Evolutionary conservation across 2,888 invertebrate genomes (phyloP), one percentile per base, ranked within the genome.

Genomic region (Sipunculus nudus): DNA sequence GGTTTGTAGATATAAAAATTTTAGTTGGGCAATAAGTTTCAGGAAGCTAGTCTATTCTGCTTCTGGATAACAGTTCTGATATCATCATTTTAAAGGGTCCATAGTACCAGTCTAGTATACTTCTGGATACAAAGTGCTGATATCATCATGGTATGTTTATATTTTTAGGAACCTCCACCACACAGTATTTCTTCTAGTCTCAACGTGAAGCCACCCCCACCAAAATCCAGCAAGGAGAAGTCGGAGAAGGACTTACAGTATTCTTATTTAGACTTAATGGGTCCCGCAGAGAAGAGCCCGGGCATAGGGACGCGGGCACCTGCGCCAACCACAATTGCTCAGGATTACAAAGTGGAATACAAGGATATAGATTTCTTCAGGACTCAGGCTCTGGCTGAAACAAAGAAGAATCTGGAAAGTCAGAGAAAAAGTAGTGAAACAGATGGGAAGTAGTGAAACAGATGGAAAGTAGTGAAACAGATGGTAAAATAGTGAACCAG

Each of bases 321-420:
- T 13, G 19, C 58, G 3, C 61, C 67, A 2, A 68, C 65, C 23
- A 70, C 68, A 55, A 43, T 28, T 6, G 59, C 64, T 8, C 63
- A 64, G n/a, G 61, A 67, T 23, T 59, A 77, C 0, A 77, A 80
- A 74, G 85, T 91, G 0, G 92, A 92, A 8, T 96, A 96, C 84
- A 93, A 94, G 82, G 92, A 92, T 1, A 94, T 96, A 0, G 96
- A 96, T 85, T 96, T 96, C 85, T 86, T 93, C 53, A 96, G 94
- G 86, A 96, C 96, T 0, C 91, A 93, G 80, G 96, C 95, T 5
- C 93, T 96, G 78, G 93, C 92, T 83, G 89, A 91, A 62, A 94
- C 92, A 38, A 88, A 91, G 53, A 90, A 91, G 78, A 90, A 91
- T 77, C 90, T 91, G 0, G 72, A 72, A 32, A 89, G 55, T 38